Evolutionary conservation across 2,888 invertebrate species (phyloP).

Genomic region (Darwinula stevensoni): DNA sequence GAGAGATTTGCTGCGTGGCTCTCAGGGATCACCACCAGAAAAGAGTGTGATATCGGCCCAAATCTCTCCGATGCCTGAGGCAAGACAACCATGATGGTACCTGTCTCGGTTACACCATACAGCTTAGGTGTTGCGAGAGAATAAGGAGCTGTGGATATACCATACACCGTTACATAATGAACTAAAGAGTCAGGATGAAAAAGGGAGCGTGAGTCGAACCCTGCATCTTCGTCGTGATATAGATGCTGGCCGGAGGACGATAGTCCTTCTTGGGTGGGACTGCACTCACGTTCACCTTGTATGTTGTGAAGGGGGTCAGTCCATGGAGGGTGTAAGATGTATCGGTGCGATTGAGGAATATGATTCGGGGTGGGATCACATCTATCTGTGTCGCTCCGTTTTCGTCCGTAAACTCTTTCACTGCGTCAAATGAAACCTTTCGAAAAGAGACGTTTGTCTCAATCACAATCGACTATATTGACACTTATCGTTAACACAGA

Average conservation of each 20-base stretch:
- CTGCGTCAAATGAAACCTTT: constrained; percentile 41
- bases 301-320: constrained; percentile 71
- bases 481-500: too few species aligned
- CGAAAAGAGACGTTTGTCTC: too few species aligned
- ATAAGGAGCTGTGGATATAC: constrained; percentile 40
- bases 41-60: constrained; percentile 91
- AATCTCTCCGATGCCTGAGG: constrained; percentile 93
- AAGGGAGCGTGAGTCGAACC: too few species aligned
- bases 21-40: constrained; percentile 77
- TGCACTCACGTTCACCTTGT: constrained; percentile 66
- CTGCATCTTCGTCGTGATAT: constrained; percentile 88
- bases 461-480: too few species aligned
- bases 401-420: constrained; percentile 77
- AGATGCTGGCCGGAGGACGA: constrained; percentile 67
- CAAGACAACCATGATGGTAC: constrained; percentile 32
- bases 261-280: constrained; percentile 52
- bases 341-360: constrained; percentile 27
- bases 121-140: constrained; percentile 88
- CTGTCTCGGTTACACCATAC: constrained; percentile 45
- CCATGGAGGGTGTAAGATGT: constrained; percentile 51
- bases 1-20: too few species aligned
- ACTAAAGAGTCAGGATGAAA: too few species aligned
- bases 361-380: constrained; percentile 30
- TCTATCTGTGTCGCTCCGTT: constrained; percentile 61
- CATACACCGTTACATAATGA: too few species aligned